Conservation (phyloP, 2,888 invertebrate species). For the Molorchus minor region DNA sequence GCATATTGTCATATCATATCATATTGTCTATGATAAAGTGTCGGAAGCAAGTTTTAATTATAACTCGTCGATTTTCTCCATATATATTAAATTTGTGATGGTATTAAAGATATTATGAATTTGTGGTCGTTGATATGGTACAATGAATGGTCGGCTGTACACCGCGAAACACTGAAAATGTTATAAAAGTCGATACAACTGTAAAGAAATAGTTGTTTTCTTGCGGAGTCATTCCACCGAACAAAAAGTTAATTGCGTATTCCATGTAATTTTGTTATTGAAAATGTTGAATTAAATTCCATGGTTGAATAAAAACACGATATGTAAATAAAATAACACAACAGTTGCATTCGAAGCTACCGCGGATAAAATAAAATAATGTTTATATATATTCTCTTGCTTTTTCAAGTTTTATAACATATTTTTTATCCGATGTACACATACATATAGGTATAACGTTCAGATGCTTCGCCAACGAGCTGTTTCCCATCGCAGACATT, state of each 20-base stretch:
- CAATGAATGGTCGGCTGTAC: neutral
- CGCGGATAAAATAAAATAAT: conserved; percentile 9
- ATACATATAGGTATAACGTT: too few relatives aligned
- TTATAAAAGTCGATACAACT: conserved; percentile 11
- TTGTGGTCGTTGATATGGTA: too few relatives aligned
- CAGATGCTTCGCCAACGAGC: neutral
- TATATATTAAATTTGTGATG: too few relatives aligned
- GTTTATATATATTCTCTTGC: too few relatives aligned
- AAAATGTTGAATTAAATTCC: conserved; percentile 22
- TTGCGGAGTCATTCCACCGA: conserved; percentile 12
- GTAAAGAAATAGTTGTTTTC: conserved; percentile 23
- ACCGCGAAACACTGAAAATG: neutral
- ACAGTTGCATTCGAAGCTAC: neutral
- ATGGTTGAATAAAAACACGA: conserved; percentile 16
- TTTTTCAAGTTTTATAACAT: too few relatives aligned
- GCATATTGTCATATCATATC: conserved; percentile 2
- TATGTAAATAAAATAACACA: conserved; percentile 20
- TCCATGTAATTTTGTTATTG: conserved; percentile 22
- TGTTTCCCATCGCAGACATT: neutral
- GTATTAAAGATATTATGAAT: too few relatives aligned
- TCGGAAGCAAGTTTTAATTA: conserved; percentile 7
- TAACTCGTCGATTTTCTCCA: neutral
- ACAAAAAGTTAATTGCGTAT: conserved; percentile 25
- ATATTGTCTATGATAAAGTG: conserved; percentile 6
- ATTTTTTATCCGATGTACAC: too few relatives aligned